phyloP scores from a whole-genome alignment of 2,113 vertebrate species.

The Micronycteris hirsuta region DNA sequence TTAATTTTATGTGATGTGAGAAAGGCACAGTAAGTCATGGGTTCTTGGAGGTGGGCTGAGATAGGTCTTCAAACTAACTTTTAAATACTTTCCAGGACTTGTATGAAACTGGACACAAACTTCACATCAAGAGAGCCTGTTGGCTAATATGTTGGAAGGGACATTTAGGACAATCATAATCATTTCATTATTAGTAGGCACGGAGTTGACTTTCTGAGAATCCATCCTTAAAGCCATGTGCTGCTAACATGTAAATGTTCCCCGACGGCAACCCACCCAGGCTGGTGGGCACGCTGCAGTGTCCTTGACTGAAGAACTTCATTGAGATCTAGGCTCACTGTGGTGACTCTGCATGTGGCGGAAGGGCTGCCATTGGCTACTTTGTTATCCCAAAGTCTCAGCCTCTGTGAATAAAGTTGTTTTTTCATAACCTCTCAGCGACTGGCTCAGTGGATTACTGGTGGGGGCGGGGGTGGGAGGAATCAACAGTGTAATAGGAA shows the following conservation, averaged over 20 bases:
- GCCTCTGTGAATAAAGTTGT: conserved; percentile 63
- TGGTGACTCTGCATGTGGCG: neutral
- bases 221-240: neutral
- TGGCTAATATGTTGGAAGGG: neutral
- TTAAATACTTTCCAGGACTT: neutral
- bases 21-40: neutral
- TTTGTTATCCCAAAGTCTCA: neutral
- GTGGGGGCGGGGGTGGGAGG: too few species aligned
- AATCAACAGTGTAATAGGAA: neutral
- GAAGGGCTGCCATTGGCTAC: neutral
- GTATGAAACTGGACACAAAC: neutral
- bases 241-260: neutral
- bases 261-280: neutral
- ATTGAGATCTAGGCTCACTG: neutral
- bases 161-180: neutral
- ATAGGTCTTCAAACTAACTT: neutral
- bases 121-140: neutral
- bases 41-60: neutral
- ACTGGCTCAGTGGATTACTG: conserved; percentile 44
- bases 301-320: neutral
- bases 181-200: too few species aligned
- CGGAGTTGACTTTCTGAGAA: neutral
- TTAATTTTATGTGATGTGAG: neutral
- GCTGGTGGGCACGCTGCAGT: too few species aligned
- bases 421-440: conserved; percentile 56